These are phyloP conservation scores for Caenorhabditis auriculariae DNA, from an alignment of 2,888 invertebrate genomes.

Conservation along the genomic window DNA sequence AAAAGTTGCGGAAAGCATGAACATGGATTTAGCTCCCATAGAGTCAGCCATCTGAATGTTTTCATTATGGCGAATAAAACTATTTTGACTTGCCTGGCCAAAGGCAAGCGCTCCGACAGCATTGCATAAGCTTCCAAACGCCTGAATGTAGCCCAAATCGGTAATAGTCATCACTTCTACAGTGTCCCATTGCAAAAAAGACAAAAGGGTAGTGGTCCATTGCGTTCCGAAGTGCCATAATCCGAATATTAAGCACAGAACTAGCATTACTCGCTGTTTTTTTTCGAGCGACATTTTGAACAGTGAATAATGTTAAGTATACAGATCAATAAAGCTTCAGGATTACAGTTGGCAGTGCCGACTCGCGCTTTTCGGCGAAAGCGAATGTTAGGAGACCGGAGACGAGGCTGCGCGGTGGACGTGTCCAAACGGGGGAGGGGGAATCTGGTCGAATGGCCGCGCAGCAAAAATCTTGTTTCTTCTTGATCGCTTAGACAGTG, in stretches of 20 bases:
- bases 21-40: conserved; percentile 59
- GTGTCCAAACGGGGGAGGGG: too few species aligned
- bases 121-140: conserved; percentile 61
- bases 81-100: conserved; percentile 46
- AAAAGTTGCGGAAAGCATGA: conserved; percentile 52
- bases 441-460: too few species aligned
- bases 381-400: too few species aligned
- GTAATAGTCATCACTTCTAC: conserved; percentile 59
- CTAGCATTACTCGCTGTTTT: conserved; percentile 54
- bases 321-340: not conserved
- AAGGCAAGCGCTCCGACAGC: conserved; percentile 59
- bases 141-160: conserved; percentile 61
- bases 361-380: too few species aligned
- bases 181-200: conserved; percentile 63
- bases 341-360: too few species aligned
- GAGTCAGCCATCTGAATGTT: conserved; percentile 54
- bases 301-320: not conserved
- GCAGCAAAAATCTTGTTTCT: too few species aligned
- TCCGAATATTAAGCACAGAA: conserved; percentile 59
- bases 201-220: conserved; percentile 62
- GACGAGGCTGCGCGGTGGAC: too few species aligned
- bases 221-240: conserved; percentile 63
- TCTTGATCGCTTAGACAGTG: too few species aligned
- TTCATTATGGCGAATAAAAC: too few species aligned
- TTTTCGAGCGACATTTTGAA: conserved; percentile 37